Base-by-base conservation (phyloP, 1,140 invertebrate species). In the Musca domestica region DNA sequence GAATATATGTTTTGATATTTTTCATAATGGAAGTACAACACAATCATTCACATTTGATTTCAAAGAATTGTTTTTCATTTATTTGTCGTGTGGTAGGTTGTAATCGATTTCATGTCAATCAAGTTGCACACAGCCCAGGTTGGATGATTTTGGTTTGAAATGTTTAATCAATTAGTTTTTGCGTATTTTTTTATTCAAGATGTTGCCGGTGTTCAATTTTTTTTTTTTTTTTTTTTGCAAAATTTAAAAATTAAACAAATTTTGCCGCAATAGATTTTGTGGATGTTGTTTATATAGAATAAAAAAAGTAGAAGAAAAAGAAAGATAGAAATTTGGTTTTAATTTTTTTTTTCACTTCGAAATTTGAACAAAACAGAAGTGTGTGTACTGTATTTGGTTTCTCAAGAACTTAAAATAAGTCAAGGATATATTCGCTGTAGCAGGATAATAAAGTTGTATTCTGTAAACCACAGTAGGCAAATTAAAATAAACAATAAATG, bases 221-320 rank as follows among this genome's bases (percentile, higher is more conserved):
- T 25, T n/a, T n/a, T n/a, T n/a, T n/a, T 51, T 51, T 20, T 1
- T 0, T 51, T 19, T 51, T 51, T 22, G 22, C 23, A n/a, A 54
- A 54, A 54, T 54, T 56, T 56, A 23, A 41, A 41, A 41, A 41
- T 41, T 12, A 41, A 10, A 41, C 12, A 41, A 41, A 41, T 2
- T 9, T 9, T 41, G 6, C 34, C 34, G 12, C 34, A 41, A 41
- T 41, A 12, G 6, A 41, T 41, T 41, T 41, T 41, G 10, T 41
- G 4, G 4, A 10, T 41, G 4, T 41, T 41, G 22, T 56, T 56
- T 15, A 30, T 30, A 30, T 56, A 30, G 54, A 58, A 61, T 17
- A 61, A 51, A 19, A 51, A 61, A 61, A 61, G 56, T 34, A 61
- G 56, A 61, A 61, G 56, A 61, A 61, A 61, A 61, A 61, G 30